Percentiles rank a stretch among this genome's conserved stretches.
phyloP scores from a whole-genome alignment of 2,888 invertebrate species.

The Prenolepis imparis region DNA sequence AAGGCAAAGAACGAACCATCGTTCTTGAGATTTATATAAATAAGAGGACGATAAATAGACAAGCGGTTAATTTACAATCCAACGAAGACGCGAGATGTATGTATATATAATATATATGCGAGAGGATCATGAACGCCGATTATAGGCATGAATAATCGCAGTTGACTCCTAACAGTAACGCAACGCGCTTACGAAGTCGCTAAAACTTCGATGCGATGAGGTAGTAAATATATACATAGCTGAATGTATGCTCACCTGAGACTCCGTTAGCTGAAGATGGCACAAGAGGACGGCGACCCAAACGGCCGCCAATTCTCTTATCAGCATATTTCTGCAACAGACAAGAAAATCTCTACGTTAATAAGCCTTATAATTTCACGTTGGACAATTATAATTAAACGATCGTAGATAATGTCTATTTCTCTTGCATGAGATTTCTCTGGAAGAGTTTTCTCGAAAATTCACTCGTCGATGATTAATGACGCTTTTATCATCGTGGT shows the following conservation, averaged over 20 bases:
- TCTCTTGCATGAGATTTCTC: not conserved
- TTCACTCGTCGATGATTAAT: not conserved
- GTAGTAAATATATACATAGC: not conserved
- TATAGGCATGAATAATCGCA: not conserved
- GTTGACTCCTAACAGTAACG: not conserved
- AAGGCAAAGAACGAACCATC: not conserved
- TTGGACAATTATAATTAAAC: slow-evolving; percentile 3
- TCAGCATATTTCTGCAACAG: slow-evolving; percentile 91
- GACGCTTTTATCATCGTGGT: not conserved
- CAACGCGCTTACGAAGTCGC: not conserved
- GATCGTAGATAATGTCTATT: not conserved
- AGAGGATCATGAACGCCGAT: not conserved
- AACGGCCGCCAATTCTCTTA: slow-evolving; percentile 91
- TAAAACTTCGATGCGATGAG: slow-evolving; percentile 16
- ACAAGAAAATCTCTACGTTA: slow-evolving; percentile 71
- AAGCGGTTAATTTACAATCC: not conserved
- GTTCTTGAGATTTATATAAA: too few species aligned
- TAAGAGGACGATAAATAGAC: not conserved
- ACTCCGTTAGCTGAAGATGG: slow-evolving; percentile 87
- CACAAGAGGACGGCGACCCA: slow-evolving; percentile 90
- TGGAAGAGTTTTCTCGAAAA: not conserved
- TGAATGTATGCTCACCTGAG: slow-evolving; percentile 88
- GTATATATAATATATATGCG: not conserved
- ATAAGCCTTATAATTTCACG: not conserved
- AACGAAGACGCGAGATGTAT: not conserved